Percentiles rank a stretch among this genome's conserved stretches.
Conservation (phyloP, 2,113 vertebrate species). For the Copsychus sechellarum region DNA sequence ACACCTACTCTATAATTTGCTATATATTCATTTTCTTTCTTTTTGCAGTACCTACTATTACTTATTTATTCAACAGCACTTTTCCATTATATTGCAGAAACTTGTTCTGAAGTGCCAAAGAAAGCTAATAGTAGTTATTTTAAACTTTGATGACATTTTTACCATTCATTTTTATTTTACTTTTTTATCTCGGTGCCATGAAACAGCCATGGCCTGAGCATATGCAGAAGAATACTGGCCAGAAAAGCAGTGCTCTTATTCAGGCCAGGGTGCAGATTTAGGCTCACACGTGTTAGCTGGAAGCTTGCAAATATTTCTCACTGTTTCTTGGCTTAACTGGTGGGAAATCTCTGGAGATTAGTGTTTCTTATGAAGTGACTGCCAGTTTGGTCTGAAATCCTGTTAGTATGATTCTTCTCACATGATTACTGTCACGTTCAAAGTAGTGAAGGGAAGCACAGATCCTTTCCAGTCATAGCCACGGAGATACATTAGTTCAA, state of each 20-base stretch:
- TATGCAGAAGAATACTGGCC: not conserved
- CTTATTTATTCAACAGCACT: not conserved
- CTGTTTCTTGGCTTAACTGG: slow-evolving; percentile 46
- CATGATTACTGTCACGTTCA: not conserved
- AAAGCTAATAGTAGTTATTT: not conserved
- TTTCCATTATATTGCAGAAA: not conserved
- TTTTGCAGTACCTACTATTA: not conserved
- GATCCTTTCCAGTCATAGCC: not conserved
- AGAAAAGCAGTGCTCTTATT: not conserved
- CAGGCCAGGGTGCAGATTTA: not conserved
- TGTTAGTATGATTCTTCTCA: slow-evolving; percentile 41
- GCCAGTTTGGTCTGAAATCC: slow-evolving; percentile 44
- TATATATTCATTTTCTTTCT: not conserved
- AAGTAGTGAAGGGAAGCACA: not conserved
- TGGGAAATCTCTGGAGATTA: slow-evolving; percentile 50
- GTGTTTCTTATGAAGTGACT: not conserved
- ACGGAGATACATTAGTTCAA: not conserved
- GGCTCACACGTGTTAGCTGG: not conserved
- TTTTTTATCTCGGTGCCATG: not conserved
- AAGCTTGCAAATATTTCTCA: slow-evolving; percentile 23
- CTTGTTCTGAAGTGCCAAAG: not conserved
- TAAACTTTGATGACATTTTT: not conserved
- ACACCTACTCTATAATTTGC: not conserved
- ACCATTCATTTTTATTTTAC: not conserved
- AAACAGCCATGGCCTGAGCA: not conserved